Percentiles rank a stretch among this genome's conserved stretches.
Conservation (phyloP, 2,797 vertebrate species). For the Oophaga sylvatica region DNA sequence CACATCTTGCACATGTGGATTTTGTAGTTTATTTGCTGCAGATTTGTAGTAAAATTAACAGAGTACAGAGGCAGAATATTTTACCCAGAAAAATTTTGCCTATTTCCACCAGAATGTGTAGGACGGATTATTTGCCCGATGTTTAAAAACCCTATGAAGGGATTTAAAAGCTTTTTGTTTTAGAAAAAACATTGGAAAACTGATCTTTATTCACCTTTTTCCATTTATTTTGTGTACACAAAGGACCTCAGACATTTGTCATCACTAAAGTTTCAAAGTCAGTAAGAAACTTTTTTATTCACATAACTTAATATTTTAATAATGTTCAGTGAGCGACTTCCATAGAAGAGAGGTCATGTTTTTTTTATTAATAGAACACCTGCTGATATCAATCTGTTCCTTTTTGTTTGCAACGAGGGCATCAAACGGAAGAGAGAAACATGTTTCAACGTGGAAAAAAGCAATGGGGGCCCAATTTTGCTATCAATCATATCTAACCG, state of each 20-base stretch:
- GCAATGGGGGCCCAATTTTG: conserved; percentile 77
- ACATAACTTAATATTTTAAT: conserved; percentile 56
- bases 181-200: not conserved
- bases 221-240: not conserved
- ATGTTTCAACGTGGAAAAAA: conserved; percentile 72
- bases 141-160: too few species aligned
- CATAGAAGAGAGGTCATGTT: conserved; percentile 43
- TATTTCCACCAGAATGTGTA: not conserved
- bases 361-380: conserved; percentile 57
- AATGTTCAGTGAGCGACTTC: conserved; percentile 33
- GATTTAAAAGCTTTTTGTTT: not conserved
- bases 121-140: not conserved
- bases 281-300: conserved; percentile 40
- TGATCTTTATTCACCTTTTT: not conserved
- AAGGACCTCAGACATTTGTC: conserved; percentile 18
- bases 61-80: too few species aligned
- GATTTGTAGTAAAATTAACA: too few species aligned
- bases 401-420: conserved; percentile 67
- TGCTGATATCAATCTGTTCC: conserved; percentile 61
- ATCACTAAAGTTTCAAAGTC: conserved; percentile 25
- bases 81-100: not conserved
- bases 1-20: too few species aligned
- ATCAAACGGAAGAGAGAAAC: conserved; percentile 67
- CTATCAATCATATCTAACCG: conserved; percentile 82
- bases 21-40: too few species aligned